Percentiles rank a stretch among this genome's conserved stretches.
Evolutionary conservation across 1,140 invertebrate species (phyloP).

Genomic region (Drosophila santomea): DNA sequence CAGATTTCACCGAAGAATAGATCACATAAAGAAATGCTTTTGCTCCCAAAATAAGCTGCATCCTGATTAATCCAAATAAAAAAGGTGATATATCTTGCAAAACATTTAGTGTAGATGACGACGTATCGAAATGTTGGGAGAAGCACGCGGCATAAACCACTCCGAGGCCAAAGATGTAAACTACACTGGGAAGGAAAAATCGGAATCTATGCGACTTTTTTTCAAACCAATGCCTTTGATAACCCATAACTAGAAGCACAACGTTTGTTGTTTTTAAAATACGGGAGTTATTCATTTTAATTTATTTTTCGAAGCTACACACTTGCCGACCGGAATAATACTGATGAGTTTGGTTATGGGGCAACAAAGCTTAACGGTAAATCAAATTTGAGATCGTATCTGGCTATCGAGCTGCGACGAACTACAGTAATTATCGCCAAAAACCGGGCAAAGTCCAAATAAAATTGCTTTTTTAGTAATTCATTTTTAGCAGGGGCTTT

Average conservation of each 20-base stretch:
- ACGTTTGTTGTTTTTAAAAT: slow-evolving; percentile 59
- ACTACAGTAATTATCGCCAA: slow-evolving; percentile 24
- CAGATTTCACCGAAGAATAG: slow-evolving; percentile 41
- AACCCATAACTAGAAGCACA: slow-evolving; percentile 60
- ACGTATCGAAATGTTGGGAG: slow-evolving; percentile 59
- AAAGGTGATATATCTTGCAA: slow-evolving; percentile 68
- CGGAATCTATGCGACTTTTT: slow-evolving; percentile 46
- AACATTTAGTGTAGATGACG: slow-evolving; percentile 49
- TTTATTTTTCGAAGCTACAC: neutral
- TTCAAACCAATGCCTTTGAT: slow-evolving; percentile 71
- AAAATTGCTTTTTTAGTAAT: neutral
- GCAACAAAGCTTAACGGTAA: slow-evolving; percentile 1
- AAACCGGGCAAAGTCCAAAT: slow-evolving; percentile 18
- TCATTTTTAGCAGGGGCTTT: neutral
- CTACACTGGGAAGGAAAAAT: slow-evolving; percentile 39
- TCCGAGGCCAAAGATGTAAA: slow-evolving; percentile 51
- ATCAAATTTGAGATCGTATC: slow-evolving; percentile 44
- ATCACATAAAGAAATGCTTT: slow-evolving; percentile 60
- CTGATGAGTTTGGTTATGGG: neutral
- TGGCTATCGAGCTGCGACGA: slow-evolving; percentile 38
- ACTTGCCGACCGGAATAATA: slow-evolving; percentile 13
- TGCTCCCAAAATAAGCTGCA: slow-evolving; percentile 62
- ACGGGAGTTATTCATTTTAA: slow-evolving; percentile 58
- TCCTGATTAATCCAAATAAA: slow-evolving; percentile 44
- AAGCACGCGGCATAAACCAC: slow-evolving; percentile 62